Evolutionary conservation across 23 tunicate genomes (phyloP), one percentile per base, ranked within the genome.

Genomic region (Halocynthia roretzi): DNA sequence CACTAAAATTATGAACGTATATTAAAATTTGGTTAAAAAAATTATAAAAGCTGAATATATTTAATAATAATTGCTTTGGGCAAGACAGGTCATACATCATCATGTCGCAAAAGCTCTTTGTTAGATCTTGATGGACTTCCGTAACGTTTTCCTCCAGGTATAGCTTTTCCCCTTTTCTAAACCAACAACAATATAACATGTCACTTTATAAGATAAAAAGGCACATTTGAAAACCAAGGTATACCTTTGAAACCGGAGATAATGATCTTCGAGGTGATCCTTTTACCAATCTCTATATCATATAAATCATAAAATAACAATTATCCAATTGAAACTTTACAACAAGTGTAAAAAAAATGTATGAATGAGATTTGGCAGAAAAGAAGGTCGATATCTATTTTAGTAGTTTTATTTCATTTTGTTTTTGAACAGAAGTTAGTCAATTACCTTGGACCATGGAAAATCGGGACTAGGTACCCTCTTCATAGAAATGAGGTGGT

Each of bases 391-490:
- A n/a, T n/a, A n/a, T n/a, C n/a, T n/a, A n/a, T n/a, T n/a, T n/a
- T n/a, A n/a, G n/a, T n/a, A n/a, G n/a, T n/a, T n/a, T n/a, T n/a
- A n/a, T n/a, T n/a, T n/a, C n/a, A 67, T n/a, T 67, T n/a, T 11
- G 9, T 67, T 11, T 67, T 67, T 10, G 12, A n/a, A 9, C 9
- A 11, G 10, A 11, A 10, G 10, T 67, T 6, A 6, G 8, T 49
- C 56, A 68, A 50, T 15, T 77, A 87, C 93, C 77, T 76, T 82
- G 49, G 80, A 51, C 93, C 93, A 87, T 6, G 93, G 93, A 53
- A 83, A 89, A 80, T 89, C 96, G 8, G 96, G 96, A 74, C 87
- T 83, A 53, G 96, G 89, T 6, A 71, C 96, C 52, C 96, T 56
- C 62, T 83, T 83, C 54, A 82, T 81, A 57, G 67, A 67, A 23